Evolutionary conservation across 2,888 invertebrate species (phyloP), one percentile per base, ranked within the genome.

Genomic region (Metalampra italica): DNA sequence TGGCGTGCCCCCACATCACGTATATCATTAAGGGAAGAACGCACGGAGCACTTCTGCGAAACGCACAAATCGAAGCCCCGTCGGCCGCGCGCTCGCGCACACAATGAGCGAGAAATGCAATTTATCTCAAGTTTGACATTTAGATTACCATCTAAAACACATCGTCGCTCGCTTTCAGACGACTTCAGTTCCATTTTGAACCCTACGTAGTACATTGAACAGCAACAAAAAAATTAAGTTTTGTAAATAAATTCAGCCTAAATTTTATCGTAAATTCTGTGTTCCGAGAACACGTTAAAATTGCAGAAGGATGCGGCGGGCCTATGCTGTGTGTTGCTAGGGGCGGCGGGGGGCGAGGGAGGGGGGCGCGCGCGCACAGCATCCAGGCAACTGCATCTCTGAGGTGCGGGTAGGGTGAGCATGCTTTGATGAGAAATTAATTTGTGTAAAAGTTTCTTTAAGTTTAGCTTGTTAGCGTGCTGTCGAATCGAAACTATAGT

Each of bases 81-180:
- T 15, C 29, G 43, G 13, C 30, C 4, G 30, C 29, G 30, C 9
- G 9, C 14, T 12, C 38, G 5, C 2, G 34, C 39, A 13, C 12
- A 29, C 41, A 46, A 42, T 42, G 42, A 12, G 7, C 7, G 11
- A 22, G 30, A 36, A 47, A 34, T 47, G 47, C 42, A 43, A 43
- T 47, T 43, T 37, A 47, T 47, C 47, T 37, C 43, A 15, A 13
- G 11, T 15, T 42, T 43, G 47, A 47, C 47, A 30, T 43, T 37
- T 47, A 47, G 47, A 47, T 47, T 43, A 36, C 13, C 42, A 29
- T 47, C 46, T 36, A 36, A 36, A 22, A 36, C 11, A 1, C 36
- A n/a, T n/a, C 36, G n/a, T 11, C 36, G n/a, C 36, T 11, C 11
- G 7, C 32, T 32, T 32, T 32, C 36, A 32, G 36, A 36, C n/a